These are phyloP conservation scores for Bellardia bayeri DNA, from an alignment of 2,888 invertebrate genomes.

Conservation along the genomic window DNA sequence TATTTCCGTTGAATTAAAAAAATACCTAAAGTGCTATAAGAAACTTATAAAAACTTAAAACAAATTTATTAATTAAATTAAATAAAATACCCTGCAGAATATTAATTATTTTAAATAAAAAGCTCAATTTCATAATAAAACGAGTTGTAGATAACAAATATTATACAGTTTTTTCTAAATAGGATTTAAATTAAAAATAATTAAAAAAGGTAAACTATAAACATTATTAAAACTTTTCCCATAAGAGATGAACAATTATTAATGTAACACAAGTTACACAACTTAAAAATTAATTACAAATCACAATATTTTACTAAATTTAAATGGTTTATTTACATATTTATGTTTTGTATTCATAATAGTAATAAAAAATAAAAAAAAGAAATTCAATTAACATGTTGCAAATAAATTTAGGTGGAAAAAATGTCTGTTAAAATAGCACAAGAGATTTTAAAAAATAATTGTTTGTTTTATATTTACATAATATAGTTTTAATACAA, in stretches of 20 bases:
- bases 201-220: not conserved
- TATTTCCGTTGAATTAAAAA: too few species aligned
- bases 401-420: conserved; percentile 3
- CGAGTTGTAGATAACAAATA: not conserved
- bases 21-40: not conserved
- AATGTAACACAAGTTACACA: not conserved
- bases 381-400: conserved; percentile 40
- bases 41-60: not conserved
- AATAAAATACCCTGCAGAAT: conserved; percentile 7
- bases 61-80: not conserved
- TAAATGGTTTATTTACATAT: not conserved
- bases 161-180: not conserved
- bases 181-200: not conserved
- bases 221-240: conserved; percentile 5
- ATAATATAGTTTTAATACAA: conserved; percentile 18
- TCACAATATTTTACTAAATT: not conserved
- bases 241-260: not conserved
- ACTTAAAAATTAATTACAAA: not conserved
- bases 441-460: conserved; percentile 12
- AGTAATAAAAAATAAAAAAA: not conserved
- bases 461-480: not conserved
- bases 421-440: not conserved
- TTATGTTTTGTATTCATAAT: too few species aligned
- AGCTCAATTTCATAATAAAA: conserved; percentile 12
- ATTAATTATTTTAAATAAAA: not conserved